Percentiles rank a stretch among this genome's conserved stretches.
These are phyloP conservation scores for Malacoctenus gilli DNA, from an alignment of 2,797 vertebrate species.

Conservation along the genomic window DNA sequence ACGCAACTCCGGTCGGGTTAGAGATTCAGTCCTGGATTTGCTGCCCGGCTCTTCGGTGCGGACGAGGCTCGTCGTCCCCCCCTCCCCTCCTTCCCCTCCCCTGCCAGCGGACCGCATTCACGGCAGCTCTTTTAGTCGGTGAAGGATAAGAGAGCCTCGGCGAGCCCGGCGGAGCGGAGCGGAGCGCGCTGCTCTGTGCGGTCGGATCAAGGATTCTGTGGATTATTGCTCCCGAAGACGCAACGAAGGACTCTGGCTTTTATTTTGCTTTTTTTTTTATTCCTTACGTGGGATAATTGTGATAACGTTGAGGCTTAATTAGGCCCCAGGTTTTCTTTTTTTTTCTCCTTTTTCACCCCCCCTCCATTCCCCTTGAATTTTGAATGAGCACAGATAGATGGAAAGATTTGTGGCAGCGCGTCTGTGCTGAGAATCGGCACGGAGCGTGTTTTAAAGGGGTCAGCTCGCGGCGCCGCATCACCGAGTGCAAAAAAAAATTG, in stretches of 20 bases:
- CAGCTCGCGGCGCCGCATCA: conserved; percentile 44
- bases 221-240: conserved; percentile 81
- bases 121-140: conserved; percentile 50
- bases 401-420: conserved; percentile 39
- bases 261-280: too few species aligned
- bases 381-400: not conserved
- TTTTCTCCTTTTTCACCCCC: conserved; percentile 3
- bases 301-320: conserved; percentile 42
- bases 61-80: conserved; percentile 48
- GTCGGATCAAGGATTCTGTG: conserved; percentile 82
- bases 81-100: too few species aligned
- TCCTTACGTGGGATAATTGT: conserved; percentile 67
- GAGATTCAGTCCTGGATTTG: conserved; percentile 65
- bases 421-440: conserved; percentile 32
- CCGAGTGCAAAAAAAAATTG: conserved; percentile 37
- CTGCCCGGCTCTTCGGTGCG: conserved; percentile 46
- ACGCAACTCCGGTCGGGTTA: conserved; percentile 52
- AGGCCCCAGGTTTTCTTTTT: conserved; percentile 27
- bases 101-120: conserved; percentile 56
- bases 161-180: conserved; percentile 46
- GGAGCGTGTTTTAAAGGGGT: conserved; percentile 31
- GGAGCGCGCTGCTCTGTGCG: conserved; percentile 60
- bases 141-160: conserved; percentile 44
- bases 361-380: not conserved
- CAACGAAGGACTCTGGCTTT: conserved; percentile 63